phyloP scores from a whole-genome alignment of 2,888 invertebrate species.

The Drosophila antonietae region DNA sequence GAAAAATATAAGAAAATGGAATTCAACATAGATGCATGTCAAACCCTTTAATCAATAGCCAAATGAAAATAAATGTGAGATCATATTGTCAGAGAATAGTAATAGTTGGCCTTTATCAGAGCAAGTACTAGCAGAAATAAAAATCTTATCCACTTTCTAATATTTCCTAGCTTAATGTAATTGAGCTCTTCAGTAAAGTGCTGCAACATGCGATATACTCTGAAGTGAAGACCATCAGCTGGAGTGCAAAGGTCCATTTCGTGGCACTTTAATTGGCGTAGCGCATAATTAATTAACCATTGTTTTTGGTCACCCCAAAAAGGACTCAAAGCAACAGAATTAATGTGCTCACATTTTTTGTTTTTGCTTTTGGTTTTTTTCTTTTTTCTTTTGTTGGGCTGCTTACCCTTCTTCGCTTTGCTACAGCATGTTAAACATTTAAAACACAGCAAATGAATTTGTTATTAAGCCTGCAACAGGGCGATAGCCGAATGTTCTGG shows the following conservation, averaged over 20 bases:
- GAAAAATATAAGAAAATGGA: background rate
- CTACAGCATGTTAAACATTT: conserved; percentile 60
- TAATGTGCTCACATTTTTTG: conserved; percentile 50
- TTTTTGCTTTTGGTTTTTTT: no score
- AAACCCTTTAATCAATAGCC: background rate
- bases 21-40: background rate
- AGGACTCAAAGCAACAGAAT: conserved; percentile 37
- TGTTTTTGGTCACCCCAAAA: conserved; percentile 55
- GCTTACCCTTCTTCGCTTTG: conserved; percentile 18
- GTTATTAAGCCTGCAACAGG: conserved; percentile 39
- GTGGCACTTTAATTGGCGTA: conserved; percentile 44
- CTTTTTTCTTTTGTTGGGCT: background rate
- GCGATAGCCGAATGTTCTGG: background rate
- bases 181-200: background rate
- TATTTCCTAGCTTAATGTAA: background rate
- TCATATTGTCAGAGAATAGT: background rate
- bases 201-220: conserved; percentile 3
- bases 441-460: conserved; percentile 48
- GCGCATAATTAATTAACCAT: conserved; percentile 67
- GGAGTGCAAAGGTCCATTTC: conserved; percentile 51
- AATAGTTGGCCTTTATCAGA: background rate
- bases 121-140: background rate
- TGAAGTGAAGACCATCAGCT: conserved; percentile 15
- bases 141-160: background rate
- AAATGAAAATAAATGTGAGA: background rate